Base-by-base conservation (phyloP, 2,888 invertebrate genomes). In the Steromphala cineraria region DNA sequence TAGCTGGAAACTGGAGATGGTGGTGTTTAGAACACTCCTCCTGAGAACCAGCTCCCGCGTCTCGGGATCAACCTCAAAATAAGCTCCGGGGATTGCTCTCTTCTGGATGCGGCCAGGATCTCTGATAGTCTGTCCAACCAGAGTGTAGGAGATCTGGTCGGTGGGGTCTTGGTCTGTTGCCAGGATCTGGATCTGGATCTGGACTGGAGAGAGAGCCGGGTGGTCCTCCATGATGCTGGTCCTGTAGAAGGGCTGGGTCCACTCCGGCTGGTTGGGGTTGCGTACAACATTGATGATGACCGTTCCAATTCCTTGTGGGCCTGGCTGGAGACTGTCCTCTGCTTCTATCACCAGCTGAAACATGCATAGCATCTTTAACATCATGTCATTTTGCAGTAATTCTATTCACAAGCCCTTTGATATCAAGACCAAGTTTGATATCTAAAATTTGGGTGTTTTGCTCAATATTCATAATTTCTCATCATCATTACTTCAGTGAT, bases 251-350 rank as follows among this genome's bases (percentile, higher is more conserved):
- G 80, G 67, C 7, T 84, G 52, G 0, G 17, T 28, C 85, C 98
- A 98, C 74, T 95, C 95, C 0, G 99, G 99, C 0, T 95, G 74
- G 36, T 85, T 88, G 10, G 88, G 86, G 83, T 93, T 93, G 5
- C 92, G 85, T 5, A 71, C 75, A 0, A 92, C 90, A 2, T 79
- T 81, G 46, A 92, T 87, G 10, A 80, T 75, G 0, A 90, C 91
- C 2, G 82, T 85, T 4, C 85, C 86, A 7, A 83, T 87, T 0
- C 85, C 91, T 24, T 76, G 82, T 78, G 87, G 86, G 67, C 83
- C 74, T 17, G 91, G 90, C 46, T 91, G 86, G 15, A 80, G n/a
- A 7, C 83, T 87, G 85, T 92, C 91, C 78, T 89, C 91, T 8
- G 90, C 92, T 17, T 79, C 86, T 5, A 92, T 82, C 56, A 83